A percentile compares a stretch with the other conserved stretches of the same genome.
Evolutionary conservation across 2,888 invertebrate genomes (phyloP).

Genomic region (Leptothorax acervorum): DNA sequence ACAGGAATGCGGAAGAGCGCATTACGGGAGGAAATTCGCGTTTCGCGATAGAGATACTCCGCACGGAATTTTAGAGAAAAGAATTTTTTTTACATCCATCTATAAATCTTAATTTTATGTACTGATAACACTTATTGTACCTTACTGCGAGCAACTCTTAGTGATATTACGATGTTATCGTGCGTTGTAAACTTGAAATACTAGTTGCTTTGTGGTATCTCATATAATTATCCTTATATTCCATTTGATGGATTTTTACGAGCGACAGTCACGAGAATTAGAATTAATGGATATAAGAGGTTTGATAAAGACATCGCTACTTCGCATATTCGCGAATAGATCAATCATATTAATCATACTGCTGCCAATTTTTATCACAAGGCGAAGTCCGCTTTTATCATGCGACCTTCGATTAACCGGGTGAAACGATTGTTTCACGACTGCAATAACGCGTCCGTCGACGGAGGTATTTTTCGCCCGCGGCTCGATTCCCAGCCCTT

Average conservation of each 20-base stretch:
- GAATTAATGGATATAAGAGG: neutral
- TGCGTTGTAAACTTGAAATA: neutral
- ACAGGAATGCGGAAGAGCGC: neutral
- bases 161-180: neutral
- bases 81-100: neutral
- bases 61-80: neutral
- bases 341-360: neutral
- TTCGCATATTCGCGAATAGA: neutral
- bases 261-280: neutral
- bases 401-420: conserved; percentile 7
- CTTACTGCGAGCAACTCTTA: neutral
- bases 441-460: neutral
- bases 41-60: neutral
- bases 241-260: neutral
- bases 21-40: neutral
- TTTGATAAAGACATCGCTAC: neutral
- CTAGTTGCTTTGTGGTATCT: neutral
- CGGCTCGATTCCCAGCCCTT: conserved; percentile 3
- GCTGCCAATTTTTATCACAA: neutral
- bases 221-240: conserved; percentile 8
- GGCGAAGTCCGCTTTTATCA: conserved; percentile 13
- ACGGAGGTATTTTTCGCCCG: conserved; percentile 3
- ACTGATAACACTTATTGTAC: neutral
- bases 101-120: neutral
- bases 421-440: conserved; percentile 35